Percentiles rank a stretch among this genome's conserved stretches.
Evolutionary conservation across 2,888 invertebrate genomes (phyloP).

Genomic region (Epistrophella euchroma): DNA sequence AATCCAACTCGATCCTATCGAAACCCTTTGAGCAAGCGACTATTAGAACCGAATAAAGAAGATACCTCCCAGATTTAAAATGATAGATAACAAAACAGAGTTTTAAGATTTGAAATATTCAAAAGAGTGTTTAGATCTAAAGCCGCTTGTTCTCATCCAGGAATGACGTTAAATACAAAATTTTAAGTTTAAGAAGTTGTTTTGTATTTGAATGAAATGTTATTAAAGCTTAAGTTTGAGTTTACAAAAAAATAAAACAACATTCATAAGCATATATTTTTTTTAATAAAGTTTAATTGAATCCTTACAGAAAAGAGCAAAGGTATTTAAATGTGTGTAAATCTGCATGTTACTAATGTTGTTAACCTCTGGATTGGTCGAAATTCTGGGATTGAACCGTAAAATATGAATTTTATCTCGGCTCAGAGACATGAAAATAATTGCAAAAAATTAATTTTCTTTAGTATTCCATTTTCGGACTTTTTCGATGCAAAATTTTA

Average conservation of each 20-base stretch:
- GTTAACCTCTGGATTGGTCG: no score
- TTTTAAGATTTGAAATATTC: neutral
- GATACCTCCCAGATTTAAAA: neutral
- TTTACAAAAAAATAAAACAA: no score
- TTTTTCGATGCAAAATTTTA: no score
- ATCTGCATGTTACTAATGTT: no score
- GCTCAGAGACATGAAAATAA: no score
- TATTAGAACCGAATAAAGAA: neutral
- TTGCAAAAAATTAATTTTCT: no score
- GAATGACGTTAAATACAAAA: neutral
- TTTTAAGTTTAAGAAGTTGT: neutral
- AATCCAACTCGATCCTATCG: constrained; percentile 41
- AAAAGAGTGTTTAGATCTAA: neutral
- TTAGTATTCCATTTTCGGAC: no score
- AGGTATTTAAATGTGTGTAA: no score
- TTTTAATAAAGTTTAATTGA: neutral
- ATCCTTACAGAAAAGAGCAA: no score
- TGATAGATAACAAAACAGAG: neutral
- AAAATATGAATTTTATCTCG: no score
- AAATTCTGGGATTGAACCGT: no score
- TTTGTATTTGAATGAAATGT: neutral
- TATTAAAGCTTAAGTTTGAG: neutral
- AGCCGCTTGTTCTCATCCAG: neutral
- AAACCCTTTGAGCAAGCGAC: constrained; percentile 5
- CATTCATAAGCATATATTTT: no score